Evolutionary conservation across 2,888 invertebrate genomes (phyloP), one percentile per base, ranked within the genome.

Genomic region (Elaeidobius kamerunicus): DNA sequence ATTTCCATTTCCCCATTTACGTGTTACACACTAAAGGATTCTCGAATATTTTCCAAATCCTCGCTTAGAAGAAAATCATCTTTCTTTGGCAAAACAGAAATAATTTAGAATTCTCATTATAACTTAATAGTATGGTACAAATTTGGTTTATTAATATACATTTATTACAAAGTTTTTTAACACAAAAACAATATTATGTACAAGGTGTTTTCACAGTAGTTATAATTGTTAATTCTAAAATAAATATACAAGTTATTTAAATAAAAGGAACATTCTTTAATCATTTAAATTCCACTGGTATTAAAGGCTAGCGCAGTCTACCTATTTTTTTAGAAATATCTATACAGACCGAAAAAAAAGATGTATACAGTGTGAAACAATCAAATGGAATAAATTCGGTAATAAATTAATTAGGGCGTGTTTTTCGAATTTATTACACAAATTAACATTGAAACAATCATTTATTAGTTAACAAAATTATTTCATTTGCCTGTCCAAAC

Each of bases 121-220:
- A 28, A 30, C 30, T 20, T 42, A 41, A 45, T 59, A 18, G 7
- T 27, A 54, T 61, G 54, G 57, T 61, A 60, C 61, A 61, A 55
- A 56, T 52, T 60, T 55, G 46, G 39, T 28, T 43, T 35, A 50
- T 49, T 50, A 23, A 49, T 56, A 57, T 61, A 59, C 61, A 60
- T 61, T 62, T 60, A 61, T 59, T 63, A 63, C 63, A 62, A 27
- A 7, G 38, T 36, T 46, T 56, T 52, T 45, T 16, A 53, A 54
- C 51, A 57, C 45, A 43, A 60, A 60, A 47, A 48, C 42, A 48
- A 38, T 39, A 49, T 46, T 1, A n/a, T n/a, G n/a, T 51, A 50
- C 45, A 55, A 30, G 17, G 17, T n/a, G 23, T 38, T 43, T 36
- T 46, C 46, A 48, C 47, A 40, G n/a, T n/a, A n/a, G n/a, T n/a